These are phyloP conservation scores for Lepus townsendii DNA, from an alignment of 2,797 vertebrate species.

Conservation along the genomic window DNA sequence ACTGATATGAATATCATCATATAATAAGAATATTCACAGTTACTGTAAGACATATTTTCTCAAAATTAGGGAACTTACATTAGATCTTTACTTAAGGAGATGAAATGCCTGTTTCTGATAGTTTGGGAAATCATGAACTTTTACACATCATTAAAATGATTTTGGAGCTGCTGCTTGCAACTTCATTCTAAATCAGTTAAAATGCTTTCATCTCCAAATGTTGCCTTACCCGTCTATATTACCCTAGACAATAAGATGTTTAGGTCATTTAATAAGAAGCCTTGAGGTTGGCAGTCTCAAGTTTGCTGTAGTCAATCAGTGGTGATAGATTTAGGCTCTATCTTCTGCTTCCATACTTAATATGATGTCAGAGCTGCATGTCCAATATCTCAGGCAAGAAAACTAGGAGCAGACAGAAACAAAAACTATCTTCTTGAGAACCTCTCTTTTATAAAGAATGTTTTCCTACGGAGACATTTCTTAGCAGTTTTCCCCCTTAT, in stretches of 20 bases:
- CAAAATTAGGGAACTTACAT: not conserved
- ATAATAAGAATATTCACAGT: not conserved
- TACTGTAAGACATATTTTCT: not conserved
- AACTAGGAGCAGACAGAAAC: not conserved
- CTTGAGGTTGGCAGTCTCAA: not conserved
- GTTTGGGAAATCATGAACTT: not conserved
- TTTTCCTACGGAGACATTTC: not conserved
- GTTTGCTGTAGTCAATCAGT: not conserved
- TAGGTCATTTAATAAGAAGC: not conserved
- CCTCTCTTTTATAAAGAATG: not conserved
- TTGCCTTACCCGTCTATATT: not conserved
- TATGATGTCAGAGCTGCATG: not conserved
- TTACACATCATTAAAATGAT: not conserved
- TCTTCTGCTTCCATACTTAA: not conserved
- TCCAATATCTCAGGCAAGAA: not conserved
- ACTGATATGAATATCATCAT: not conserved
- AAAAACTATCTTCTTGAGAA: not conserved
- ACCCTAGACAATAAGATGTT: not conserved
- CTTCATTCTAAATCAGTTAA: not conserved
- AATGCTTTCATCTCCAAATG: not conserved
- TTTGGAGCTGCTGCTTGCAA: not conserved
- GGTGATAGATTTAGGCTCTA: not conserved
- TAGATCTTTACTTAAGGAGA: not conserved
- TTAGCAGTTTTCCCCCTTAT: not conserved
- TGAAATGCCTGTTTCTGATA: not conserved